Conservation (phyloP, 2,888 invertebrate species). For the Linhomoeus sp. region DNA sequence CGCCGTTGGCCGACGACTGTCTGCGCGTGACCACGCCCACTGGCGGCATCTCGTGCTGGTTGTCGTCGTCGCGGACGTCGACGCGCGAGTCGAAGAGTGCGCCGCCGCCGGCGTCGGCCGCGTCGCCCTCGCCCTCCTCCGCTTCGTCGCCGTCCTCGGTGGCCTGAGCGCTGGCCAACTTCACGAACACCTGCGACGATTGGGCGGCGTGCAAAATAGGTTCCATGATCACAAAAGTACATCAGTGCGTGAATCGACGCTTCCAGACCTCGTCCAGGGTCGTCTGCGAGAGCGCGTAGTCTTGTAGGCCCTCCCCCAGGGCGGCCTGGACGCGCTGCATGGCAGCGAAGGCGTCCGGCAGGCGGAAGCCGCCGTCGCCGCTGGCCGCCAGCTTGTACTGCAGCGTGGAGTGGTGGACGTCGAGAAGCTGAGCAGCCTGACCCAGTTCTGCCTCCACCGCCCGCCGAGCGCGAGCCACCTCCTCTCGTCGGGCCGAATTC, state of each 20-base stretch:
- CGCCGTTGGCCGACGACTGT: too few relatives aligned
- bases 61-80: too few relatives aligned
- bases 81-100: too few relatives aligned
- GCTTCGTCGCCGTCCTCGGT: too few relatives aligned
- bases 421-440: constrained; percentile 14
- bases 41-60: too few relatives aligned
- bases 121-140: too few relatives aligned
- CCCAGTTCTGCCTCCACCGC: constrained; percentile 6
- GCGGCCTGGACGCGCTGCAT: constrained; percentile 30
- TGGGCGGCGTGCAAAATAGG: not conserved
- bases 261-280: constrained; percentile 37
- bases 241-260: too few relatives aligned
- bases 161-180: too few relatives aligned
- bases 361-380: constrained; percentile 12
- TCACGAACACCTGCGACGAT: too few relatives aligned
- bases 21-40: too few relatives aligned
- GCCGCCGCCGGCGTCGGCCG: too few relatives aligned
- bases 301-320: constrained; percentile 29
- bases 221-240: too few relatives aligned
- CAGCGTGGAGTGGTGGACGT: constrained; percentile 30
- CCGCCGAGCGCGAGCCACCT: constrained; percentile 1
- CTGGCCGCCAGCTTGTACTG: constrained; percentile 30
- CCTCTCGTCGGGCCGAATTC: constrained; percentile 13
- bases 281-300: constrained; percentile 40
- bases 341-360: constrained; percentile 34